Evolutionary conservation across 2,113 vertebrate species (phyloP), one percentile per base, ranked within the genome.

Genomic region (Sceloporus undulatus): DNA sequence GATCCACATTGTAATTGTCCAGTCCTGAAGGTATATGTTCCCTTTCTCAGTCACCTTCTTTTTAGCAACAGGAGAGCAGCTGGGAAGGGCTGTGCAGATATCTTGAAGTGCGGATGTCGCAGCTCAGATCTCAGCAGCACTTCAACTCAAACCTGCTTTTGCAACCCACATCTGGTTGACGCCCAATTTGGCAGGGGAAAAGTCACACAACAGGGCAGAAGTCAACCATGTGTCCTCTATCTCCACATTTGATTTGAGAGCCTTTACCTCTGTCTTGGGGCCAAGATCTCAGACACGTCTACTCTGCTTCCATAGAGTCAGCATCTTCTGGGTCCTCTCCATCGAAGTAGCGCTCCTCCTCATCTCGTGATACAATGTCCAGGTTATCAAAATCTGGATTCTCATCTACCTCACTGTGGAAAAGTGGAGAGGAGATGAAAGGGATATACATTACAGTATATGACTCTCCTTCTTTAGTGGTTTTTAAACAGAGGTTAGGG

Each of bases 331-430:
- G 95, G 4, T 96, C 95, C 21, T 96, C 95, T 42, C 94, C 95
- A 38, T 99, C 98, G 77, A 99, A 99, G 90, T 99, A 99, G 66
- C 96, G 96, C 40, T 99, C 98, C 79, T 99, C 98, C 21, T 97
- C 98, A 23, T 99, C 98, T 74, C 95, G 97, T 9, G 91, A 96
- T 89, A 98, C 97, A 0, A 98, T 98, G 94, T 98, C 98, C 95
- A 99, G 94, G 94, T 99, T 98, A 94, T 98, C 98, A 0, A 98
- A 98, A 87, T 98, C 98, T 0, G 98, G 98, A 91, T 98, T 98
- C 91, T 98, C 95, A 1, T 99, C 98, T 91, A 98, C 98, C 16
- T 98, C 95, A 16, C 98, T 98, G 88, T 6, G 34, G 66, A n/a
- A 40, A 7, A 8, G 7, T 9, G 16, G 81, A 42, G 81, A 68